Percentiles rank a stretch among this genome's conserved stretches.
Conservation (phyloP, 2,888 invertebrate species). For the Thelaira solivaga region DNA sequence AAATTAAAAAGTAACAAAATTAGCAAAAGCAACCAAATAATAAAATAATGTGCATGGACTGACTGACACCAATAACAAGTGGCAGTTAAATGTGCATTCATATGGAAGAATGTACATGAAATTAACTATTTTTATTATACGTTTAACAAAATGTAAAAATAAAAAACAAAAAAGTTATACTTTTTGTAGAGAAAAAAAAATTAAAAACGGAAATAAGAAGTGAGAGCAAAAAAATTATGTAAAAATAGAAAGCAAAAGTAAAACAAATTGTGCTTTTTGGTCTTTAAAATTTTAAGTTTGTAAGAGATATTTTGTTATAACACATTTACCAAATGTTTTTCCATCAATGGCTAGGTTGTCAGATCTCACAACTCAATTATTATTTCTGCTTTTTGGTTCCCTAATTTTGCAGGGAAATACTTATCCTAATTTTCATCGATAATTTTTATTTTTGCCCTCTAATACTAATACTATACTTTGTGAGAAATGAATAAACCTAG, state of each 20-base stretch:
- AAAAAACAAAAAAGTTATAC: not conserved
- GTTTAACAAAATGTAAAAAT: not conserved
- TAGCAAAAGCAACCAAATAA: constrained; percentile 19
- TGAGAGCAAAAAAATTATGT: too few species aligned
- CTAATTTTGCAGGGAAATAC: too few species aligned
- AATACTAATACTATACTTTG: too few species aligned
- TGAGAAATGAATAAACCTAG: too few species aligned
- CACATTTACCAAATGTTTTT: too few species aligned
- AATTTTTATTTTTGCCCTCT: too few species aligned
- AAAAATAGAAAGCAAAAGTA: not conserved
- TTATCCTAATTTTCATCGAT: too few species aligned
- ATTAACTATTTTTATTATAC: constrained; percentile 5
- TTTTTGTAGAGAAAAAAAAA: not conserved
- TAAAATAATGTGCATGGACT: constrained; percentile 14
- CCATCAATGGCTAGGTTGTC: too few species aligned
- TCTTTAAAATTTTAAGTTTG: not conserved
- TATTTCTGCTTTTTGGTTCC: too few species aligned
- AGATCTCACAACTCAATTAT: too few species aligned
- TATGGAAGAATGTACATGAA: constrained; percentile 54
- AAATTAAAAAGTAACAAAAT: constrained; percentile 43
- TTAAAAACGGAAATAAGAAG: constrained; percentile 8
- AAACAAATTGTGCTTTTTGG: not conserved
- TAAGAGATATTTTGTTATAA: not conserved
- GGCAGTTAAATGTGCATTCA: constrained; percentile 52
- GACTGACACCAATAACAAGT: constrained; percentile 36